Base-by-base conservation (phyloP, 1,140 invertebrate species). In the Tetramorium parvispinum region DNA sequence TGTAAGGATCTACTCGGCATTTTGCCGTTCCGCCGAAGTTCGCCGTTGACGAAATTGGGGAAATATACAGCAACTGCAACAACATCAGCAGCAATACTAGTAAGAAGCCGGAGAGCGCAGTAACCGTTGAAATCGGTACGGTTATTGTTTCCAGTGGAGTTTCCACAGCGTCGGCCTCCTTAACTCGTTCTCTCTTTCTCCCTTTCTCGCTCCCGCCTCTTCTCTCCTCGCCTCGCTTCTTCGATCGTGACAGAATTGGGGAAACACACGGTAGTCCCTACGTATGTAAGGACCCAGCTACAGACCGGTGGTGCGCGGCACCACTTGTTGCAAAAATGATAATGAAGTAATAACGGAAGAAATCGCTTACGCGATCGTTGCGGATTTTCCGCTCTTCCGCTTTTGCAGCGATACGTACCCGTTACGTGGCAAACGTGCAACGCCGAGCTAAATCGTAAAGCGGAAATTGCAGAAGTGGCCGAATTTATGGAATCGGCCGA, bases 241-340 rank as follows among this genome's bases (percentile, higher is more conserved):
- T 65, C 51, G 4, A 5, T 57, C 59, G 37, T 66, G 59, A 66
- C 59, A 24, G n/a, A 68, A 85, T 85, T 65, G 70, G 24, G 18
- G 43, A 61, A 76, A 57, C 63, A 71, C 78, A 71, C 78, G 37
- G 77, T 40, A 71, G 65, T 57, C 27, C 16, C 78, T 68, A 71
- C 53, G 79, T 68, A 40, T 73, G 49, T 82, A 71, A 55, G 66
- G 40, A 0, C 13, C 37, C 63, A 27, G 21, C 49, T 49, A 61
- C 66, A 13, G 77, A 49, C 68, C 51, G 27, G 21, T 55, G 66
- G 40, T 65, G 59, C 59, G 8, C 49, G 82, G 49, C 71, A 70
- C 87, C 87, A 87, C 87, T 88, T 88, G 87, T 88, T 88, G 87
- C 87, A 86, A 88, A 86, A 88, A 88, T 88, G 76, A 88, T 88